These are phyloP conservation scores for Porphyrio hochstetteri DNA, from an alignment of 2,113 vertebrate species.

Conservation along the genomic window DNA sequence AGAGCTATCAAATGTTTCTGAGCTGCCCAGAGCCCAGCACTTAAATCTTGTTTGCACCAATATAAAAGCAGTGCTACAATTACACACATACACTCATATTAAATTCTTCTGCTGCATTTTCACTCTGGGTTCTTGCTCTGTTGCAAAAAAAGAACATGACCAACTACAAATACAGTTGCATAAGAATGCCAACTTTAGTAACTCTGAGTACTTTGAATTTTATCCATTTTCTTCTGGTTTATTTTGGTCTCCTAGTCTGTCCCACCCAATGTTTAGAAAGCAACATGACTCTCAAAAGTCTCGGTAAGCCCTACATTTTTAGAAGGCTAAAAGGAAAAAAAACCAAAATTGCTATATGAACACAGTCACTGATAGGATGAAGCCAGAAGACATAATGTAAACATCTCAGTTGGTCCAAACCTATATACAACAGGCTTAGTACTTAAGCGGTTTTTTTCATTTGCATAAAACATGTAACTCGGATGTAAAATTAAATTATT, in stretches of 20 bases:
- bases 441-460: constrained; percentile 21
- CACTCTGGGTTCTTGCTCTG: background rate
- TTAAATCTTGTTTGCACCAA: background rate
- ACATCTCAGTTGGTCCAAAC: constrained; percentile 13
- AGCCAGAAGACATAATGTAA: constrained; percentile 32
- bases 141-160: background rate
- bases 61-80: background rate
- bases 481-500: constrained; percentile 30
- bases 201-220: constrained; percentile 33
- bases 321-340: constrained; percentile 18
- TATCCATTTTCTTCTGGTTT: constrained; percentile 47
- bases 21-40: background rate
- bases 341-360: background rate
- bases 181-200: background rate
- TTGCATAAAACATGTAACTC: background rate
- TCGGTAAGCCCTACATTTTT: constrained; percentile 42
- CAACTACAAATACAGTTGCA: background rate
- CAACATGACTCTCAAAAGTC: constrained; percentile 50
- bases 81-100: background rate
- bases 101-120: background rate
- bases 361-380: constrained; percentile 4
- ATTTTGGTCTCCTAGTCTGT: constrained; percentile 61
- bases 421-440: background rate
- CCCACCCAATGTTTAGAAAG: constrained; percentile 73
- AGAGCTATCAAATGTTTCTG: background rate